These are phyloP conservation scores for Chaenogobius annularis DNA, from an alignment of 2,113 vertebrate genomes.

Conservation along the genomic window DNA sequence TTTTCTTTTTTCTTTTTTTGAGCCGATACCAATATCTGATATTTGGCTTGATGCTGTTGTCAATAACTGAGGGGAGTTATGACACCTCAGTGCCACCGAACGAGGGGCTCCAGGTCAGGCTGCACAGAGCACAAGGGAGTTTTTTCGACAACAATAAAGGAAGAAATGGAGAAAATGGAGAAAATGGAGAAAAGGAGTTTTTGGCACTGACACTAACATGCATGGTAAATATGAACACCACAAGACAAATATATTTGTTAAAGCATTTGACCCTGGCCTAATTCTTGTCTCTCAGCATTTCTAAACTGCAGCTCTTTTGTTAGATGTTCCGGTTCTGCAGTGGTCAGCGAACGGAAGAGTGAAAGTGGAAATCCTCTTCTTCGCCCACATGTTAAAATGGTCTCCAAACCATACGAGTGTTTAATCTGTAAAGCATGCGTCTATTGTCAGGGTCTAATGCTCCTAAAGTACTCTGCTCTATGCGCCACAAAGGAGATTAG, in stretches of 20 bases:
- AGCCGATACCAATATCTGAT: too few species aligned
- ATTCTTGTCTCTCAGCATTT: neutral
- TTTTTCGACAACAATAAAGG: too few species aligned
- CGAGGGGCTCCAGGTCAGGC: slow-evolving; percentile 14
- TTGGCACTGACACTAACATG: too few species aligned
- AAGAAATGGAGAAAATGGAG: too few species aligned
- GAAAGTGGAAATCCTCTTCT: slow-evolving; percentile 51
- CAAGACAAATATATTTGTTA: too few species aligned
- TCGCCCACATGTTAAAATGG: slow-evolving; percentile 8
- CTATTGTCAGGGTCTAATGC: slow-evolving; percentile 51
- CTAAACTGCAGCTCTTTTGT: neutral
- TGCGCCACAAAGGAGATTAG: slow-evolving; percentile 64
- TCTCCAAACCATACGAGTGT: slow-evolving; percentile 14
- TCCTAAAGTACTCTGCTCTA: slow-evolving; percentile 16
- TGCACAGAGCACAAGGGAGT: neutral
- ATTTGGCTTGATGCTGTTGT: too few species aligned
- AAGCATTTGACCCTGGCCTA: neutral
- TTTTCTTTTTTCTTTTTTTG: too few species aligned
- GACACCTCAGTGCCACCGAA: slow-evolving; percentile 40
- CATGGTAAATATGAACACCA: too few species aligned
- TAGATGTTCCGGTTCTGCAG: neutral
- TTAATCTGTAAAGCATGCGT: slow-evolving; percentile 59
- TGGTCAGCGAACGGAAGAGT: neutral
- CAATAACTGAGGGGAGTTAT: slow-evolving; percentile 5
- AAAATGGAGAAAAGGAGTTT: too few species aligned